Percentiles rank a stretch among this genome's conserved stretches.
phyloP scores from a whole-genome alignment of 2,797 vertebrate species.

The Dryobates pubescens region DNA sequence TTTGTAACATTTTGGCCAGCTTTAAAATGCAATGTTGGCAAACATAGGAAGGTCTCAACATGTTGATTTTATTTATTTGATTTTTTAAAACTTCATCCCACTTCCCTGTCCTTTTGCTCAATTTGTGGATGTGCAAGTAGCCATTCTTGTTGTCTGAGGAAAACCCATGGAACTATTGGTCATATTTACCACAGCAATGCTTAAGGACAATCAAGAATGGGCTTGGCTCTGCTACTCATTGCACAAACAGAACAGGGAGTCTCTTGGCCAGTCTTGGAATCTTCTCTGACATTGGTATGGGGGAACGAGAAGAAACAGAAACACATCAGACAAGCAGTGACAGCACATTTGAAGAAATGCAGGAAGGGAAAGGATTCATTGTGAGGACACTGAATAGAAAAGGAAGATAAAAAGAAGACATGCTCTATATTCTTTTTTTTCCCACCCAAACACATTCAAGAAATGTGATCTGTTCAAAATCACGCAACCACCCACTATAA shows the following conservation, averaged over 20 bases:
- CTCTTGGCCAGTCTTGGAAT: neutral
- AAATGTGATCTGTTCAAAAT: neutral
- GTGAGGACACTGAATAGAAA: neutral
- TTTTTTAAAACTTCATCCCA: neutral
- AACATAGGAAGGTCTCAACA: neutral
- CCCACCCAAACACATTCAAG: neutral
- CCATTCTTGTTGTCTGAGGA: neutral
- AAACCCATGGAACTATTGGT: neutral
- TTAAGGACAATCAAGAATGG: neutral
- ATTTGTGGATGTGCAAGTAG: neutral
- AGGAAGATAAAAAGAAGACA: neutral
- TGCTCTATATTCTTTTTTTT: neutral
- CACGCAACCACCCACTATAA: neutral
- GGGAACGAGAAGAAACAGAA: neutral
- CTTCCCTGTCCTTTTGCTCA: neutral
- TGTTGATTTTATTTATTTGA: neutral
- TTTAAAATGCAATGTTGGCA: neutral
- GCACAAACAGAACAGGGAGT: neutral
- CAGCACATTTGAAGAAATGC: neutral
- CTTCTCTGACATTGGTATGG: neutral
- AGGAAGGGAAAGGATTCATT: neutral
- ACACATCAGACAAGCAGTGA: neutral
- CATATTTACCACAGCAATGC: neutral
- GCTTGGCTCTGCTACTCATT: neutral
- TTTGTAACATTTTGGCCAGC: neutral